Evolutionary conservation across 2,797 vertebrate species (phyloP).

Genomic region (Mionectes olivaceus): DNA sequence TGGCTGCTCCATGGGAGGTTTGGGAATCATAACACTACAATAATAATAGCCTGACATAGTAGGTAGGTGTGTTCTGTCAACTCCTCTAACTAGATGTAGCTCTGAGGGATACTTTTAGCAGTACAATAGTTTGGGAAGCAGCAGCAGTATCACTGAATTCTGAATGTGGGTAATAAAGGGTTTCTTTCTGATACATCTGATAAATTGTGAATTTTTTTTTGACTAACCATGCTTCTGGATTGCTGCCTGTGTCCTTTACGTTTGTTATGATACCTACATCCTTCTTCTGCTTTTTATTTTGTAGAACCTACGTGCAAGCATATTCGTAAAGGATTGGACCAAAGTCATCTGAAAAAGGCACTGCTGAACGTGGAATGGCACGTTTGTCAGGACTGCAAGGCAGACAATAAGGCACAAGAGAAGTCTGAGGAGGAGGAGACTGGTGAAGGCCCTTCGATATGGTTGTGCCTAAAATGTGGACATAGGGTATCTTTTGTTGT

Average conservation of each 20-base stretch:
- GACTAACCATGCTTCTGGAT: not conserved
- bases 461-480: constrained; percentile 97
- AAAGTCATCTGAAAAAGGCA: constrained; percentile 85
- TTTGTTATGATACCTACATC: not conserved
- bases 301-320: constrained; percentile 87
- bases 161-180: not conserved
- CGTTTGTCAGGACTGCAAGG: constrained; percentile 89
- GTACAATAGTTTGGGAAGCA: not conserved
- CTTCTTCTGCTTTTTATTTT: not conserved
- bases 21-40: not conserved
- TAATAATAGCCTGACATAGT: not conserved
- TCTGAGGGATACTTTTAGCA: not conserved
- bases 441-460: constrained; percentile 79
- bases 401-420: constrained; percentile 73
- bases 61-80: not conserved
- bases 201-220: not conserved
- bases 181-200: not conserved
- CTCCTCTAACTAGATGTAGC: not conserved
- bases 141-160: not conserved
- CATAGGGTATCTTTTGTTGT: constrained; percentile 85
- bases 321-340: constrained; percentile 89
- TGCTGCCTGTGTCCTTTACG: not conserved
- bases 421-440: constrained; percentile 61
- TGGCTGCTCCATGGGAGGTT: not conserved
- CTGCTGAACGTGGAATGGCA: constrained; percentile 80